Evolutionary conservation across 2,113 vertebrate species (phyloP).

Genomic region (Hyaena hyaena): DNA sequence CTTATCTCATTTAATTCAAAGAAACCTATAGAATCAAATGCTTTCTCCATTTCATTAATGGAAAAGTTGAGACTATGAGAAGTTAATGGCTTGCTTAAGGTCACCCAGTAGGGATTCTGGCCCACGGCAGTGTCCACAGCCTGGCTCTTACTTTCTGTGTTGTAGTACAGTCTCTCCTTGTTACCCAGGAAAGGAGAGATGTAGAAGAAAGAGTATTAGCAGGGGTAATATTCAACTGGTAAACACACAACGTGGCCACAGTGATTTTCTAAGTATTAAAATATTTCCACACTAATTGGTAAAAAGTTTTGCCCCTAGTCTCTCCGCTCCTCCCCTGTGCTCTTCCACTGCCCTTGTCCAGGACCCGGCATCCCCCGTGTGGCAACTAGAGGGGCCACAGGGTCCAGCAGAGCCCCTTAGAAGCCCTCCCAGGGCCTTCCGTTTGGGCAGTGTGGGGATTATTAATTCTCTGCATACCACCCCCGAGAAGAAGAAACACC

Average conservation of each 20-base stretch:
- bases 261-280: neutral
- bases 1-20: neutral
- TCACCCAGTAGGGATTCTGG: neutral
- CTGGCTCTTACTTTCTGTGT: neutral
- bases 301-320: neutral
- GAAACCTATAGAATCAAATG: neutral
- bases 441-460: neutral
- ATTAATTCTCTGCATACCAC: neutral
- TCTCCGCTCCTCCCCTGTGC: neutral
- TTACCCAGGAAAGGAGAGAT: neutral
- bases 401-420: neutral
- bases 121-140: neutral
- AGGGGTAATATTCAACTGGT: neutral
- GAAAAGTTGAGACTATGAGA: neutral
- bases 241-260: neutral
- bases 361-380: rapidly evolving
- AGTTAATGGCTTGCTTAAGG: neutral
- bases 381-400: neutral
- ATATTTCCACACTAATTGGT: neutral
- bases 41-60: neutral
- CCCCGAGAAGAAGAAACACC: neutral
- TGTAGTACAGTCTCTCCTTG: neutral
- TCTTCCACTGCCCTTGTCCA: neutral
- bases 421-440: neutral
- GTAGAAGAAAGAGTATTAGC: neutral